phyloP scores from a whole-genome alignment of 2,797 vertebrate genomes.

The Epinephelus coioides region DNA sequence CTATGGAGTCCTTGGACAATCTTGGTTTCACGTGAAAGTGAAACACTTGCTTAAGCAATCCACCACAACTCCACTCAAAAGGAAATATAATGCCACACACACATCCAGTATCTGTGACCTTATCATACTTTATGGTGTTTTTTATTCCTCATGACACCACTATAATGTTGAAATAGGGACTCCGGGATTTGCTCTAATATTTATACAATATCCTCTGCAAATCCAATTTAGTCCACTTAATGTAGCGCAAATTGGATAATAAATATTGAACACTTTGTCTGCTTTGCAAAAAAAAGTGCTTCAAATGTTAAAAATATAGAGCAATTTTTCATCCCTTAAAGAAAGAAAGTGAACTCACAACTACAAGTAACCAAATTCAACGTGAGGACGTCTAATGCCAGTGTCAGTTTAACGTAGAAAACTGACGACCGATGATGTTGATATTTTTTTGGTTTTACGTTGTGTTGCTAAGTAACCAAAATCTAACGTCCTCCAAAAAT shows the following conservation, averaged over 20 bases:
- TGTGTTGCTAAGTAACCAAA: too few relatives aligned
- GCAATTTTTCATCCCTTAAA: neutral
- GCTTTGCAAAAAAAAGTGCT: conserved; percentile 5
- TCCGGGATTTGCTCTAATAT: conserved; percentile 51
- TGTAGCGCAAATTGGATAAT: conserved; percentile 51
- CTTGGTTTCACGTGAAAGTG: conserved; percentile 15
- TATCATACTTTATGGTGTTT: conserved; percentile 36
- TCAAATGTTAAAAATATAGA: conserved; percentile 45
- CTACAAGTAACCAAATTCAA: too few relatives aligned
- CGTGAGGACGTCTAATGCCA: too few relatives aligned
- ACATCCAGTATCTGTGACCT: conserved; percentile 31
- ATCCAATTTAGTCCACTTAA: conserved; percentile 53
- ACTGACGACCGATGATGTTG: too few relatives aligned
- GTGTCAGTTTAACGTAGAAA: too few relatives aligned
- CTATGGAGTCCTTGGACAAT: neutral
- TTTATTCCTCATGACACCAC: conserved; percentile 38
- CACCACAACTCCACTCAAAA: neutral
- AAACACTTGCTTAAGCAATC: conserved; percentile 22
- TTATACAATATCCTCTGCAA: conserved; percentile 46
- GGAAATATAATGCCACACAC: conserved; percentile 8
- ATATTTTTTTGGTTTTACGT: too few relatives aligned
- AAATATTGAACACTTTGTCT: conserved; percentile 48
- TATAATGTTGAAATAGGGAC: conserved; percentile 56
- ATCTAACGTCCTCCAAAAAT: too few relatives aligned
- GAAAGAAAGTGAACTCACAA: neutral